phyloP scores from a whole-genome alignment of 2,888 invertebrate genomes.

The Acronicta alni region DNA sequence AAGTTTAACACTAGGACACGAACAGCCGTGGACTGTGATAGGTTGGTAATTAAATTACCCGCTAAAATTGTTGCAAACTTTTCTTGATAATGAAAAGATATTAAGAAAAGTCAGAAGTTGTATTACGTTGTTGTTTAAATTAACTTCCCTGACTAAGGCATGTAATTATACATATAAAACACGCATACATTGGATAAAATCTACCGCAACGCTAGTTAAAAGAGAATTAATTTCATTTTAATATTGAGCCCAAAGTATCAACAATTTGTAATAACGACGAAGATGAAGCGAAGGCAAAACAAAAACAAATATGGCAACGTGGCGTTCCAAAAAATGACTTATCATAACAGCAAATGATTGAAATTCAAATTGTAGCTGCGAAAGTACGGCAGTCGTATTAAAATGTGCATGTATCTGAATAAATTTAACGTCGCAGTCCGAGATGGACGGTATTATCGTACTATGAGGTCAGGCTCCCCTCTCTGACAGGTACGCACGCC shows the following conservation, averaged over 20 bases:
- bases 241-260: constrained; percentile 2
- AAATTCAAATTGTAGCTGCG: constrained; percentile 55
- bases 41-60: too few relatives aligned
- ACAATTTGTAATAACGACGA: constrained; percentile 11
- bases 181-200: too few relatives aligned
- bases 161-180: too few relatives aligned
- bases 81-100: too few relatives aligned
- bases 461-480: constrained; percentile 7
- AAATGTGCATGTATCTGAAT: constrained; percentile 77
- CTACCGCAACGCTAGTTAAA: too few relatives aligned
- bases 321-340: constrained; percentile 35
- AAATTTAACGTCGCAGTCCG: constrained; percentile 58
- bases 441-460: constrained; percentile 51
- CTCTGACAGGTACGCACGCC: constrained; percentile 12
- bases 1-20: too few relatives aligned
- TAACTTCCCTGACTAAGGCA: too few relatives aligned
- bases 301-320: background rate
- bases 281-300: background rate
- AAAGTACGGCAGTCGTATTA: constrained; percentile 61
- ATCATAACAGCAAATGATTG: constrained; percentile 48
- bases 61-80: too few relatives aligned
- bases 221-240: constrained; percentile 2
- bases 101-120: too few relatives aligned
- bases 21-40: too few relatives aligned
- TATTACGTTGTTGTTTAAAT: too few relatives aligned